Evolutionary conservation across 1,140 invertebrate species (phyloP).

Genomic region (Rhysida immarginata): DNA sequence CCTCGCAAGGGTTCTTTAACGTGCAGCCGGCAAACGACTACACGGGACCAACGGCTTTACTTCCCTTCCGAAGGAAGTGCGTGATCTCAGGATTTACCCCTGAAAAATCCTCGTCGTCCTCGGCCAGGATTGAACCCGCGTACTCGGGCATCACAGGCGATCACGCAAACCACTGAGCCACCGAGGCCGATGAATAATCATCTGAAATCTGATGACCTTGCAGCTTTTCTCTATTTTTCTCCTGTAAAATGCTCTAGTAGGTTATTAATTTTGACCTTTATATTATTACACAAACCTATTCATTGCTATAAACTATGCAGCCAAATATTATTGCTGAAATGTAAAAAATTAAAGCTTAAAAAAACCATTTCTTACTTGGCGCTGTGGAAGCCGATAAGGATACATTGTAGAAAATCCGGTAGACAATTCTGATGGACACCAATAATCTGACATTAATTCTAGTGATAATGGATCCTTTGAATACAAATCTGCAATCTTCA

Average conservation of each 20-base stretch:
- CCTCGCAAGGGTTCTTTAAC: too few relatives aligned
- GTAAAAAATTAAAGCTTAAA: constrained; percentile 8
- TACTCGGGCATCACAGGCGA: too few relatives aligned
- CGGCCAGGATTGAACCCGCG: too few relatives aligned
- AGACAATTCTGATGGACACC: constrained; percentile 46
- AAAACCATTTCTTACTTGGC: constrained; percentile 29
- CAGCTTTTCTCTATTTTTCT: too few relatives aligned
- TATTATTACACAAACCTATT: background rate
- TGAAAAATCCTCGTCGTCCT: too few relatives aligned
- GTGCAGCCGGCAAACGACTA: too few relatives aligned
- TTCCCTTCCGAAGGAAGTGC: too few relatives aligned
- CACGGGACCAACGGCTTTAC: too few relatives aligned
- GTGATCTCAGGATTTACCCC: too few relatives aligned
- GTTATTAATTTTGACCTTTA: background rate
- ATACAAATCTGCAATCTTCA: constrained; percentile 55
- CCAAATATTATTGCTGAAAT: background rate
- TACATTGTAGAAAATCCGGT: constrained; percentile 4
- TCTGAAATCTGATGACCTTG: too few relatives aligned
- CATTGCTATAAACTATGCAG: background rate
- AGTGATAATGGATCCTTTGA: constrained; percentile 51
- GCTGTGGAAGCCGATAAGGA: constrained; percentile 24
- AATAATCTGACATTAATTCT: constrained; percentile 61
- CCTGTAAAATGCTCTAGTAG: background rate
- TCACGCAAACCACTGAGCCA: too few relatives aligned
- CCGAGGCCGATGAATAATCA: too few relatives aligned